Evolutionary conservation across 1,140 invertebrate species (phyloP).

Genomic region (Apis laboriosa): DNA sequence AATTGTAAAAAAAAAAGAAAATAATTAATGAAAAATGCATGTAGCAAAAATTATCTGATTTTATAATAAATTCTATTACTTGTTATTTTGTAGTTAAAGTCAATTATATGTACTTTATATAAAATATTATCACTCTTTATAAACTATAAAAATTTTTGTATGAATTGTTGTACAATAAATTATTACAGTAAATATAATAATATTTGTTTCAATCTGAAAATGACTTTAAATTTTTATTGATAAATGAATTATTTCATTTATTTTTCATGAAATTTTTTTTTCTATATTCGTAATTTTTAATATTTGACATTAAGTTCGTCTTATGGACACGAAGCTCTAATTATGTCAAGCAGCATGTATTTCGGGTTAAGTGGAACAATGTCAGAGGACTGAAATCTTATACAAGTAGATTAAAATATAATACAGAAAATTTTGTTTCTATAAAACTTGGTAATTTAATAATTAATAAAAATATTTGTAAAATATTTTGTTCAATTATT

Average conservation of each 20-base stretch:
- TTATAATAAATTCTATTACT: too few relatives aligned
- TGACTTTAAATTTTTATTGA: neutral
- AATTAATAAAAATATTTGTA: neutral
- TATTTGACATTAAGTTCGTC: neutral
- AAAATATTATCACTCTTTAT: too few relatives aligned
- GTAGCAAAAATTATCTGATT: too few relatives aligned
- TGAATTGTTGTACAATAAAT: neutral
- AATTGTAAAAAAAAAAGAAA: too few relatives aligned
- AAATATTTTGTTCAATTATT: neutral
- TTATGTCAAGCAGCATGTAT: conserved; percentile 8
- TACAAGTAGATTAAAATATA: neutral
- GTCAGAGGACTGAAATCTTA: conserved; percentile 5
- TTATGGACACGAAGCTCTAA: neutral
- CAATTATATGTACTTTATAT: too few relatives aligned
- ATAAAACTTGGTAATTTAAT: neutral
- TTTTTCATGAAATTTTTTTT: neutral
- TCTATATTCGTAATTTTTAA: neutral
- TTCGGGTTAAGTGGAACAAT: conserved; percentile 19
- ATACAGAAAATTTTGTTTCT: neutral
- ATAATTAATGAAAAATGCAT: too few relatives aligned
- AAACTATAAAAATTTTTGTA: neutral
- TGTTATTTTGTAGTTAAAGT: too few relatives aligned
- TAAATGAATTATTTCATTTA: neutral
- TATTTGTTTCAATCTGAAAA: neutral
- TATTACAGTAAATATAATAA: neutral